Conservation (phyloP, 2,113 vertebrate genomes). For the Engraulis encrasicolus region DNA sequence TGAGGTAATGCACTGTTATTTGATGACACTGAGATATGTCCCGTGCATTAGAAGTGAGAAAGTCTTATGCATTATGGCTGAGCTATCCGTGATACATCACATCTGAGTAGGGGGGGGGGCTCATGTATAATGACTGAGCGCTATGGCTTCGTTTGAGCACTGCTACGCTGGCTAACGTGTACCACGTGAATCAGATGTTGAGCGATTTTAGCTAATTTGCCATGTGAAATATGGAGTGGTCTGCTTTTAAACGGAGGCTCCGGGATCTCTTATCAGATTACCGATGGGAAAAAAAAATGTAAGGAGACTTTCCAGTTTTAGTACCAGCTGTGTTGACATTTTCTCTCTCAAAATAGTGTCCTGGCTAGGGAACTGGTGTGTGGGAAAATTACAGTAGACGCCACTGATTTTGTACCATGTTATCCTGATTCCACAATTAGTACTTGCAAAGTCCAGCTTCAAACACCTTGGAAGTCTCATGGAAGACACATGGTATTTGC, state of each 20-base stretch:
- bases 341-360: background rate
- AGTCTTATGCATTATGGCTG: background rate
- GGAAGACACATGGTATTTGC: too few relatives aligned
- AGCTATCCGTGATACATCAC: too few relatives aligned
- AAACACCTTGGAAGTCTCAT: too few relatives aligned
- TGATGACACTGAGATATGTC: background rate
- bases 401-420: too few relatives aligned
- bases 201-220: background rate
- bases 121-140: background rate
- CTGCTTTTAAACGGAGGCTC: background rate
- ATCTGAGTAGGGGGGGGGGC: too few relatives aligned
- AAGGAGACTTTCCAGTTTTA: too few relatives aligned
- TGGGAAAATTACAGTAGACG: too few relatives aligned
- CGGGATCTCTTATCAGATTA: background rate
- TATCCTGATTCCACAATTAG: too few relatives aligned
- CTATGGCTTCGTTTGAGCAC: background rate
- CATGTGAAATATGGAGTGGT: background rate
- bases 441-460: too few relatives aligned
- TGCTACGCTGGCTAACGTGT: background rate
- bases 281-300: too few relatives aligned
- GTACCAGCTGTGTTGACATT: background rate
- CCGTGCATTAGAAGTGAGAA: background rate
- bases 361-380: background rate
- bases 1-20: background rate
- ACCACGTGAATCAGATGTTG: background rate